These are phyloP conservation scores for Cyrtorhinus lividipennis DNA, from an alignment of 1,140 invertebrate genomes.

Conservation along the genomic window DNA sequence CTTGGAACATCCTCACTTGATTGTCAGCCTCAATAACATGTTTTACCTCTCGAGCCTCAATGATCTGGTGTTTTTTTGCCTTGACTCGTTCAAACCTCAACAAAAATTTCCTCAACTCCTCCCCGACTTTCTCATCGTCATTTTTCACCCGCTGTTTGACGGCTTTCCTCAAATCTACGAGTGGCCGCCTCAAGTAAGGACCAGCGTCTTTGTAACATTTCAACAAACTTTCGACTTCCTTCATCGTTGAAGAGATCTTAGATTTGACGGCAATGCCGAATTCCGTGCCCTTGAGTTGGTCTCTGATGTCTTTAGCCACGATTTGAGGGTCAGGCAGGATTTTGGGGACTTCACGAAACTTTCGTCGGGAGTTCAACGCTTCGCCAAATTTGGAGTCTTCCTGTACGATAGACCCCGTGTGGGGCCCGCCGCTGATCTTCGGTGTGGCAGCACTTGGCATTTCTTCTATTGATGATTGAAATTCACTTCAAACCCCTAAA, in stretches of 20 bases:
- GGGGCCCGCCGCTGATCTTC: background rate
- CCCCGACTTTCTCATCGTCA: background rate
- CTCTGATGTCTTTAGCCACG: background rate
- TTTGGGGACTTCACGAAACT: background rate
- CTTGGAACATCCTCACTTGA: background rate
- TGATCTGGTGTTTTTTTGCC: background rate
- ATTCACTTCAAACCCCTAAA: no score
- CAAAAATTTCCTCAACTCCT: background rate
- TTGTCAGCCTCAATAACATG: background rate
- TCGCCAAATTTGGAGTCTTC: background rate
- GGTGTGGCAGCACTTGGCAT: background rate
- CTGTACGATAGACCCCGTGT: background rate
- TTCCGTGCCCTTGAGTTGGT: background rate
- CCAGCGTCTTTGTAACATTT: background rate
- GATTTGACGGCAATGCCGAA: background rate
- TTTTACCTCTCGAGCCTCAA: background rate
- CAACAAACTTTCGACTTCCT: background rate
- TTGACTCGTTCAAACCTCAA: background rate
- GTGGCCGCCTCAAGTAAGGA: background rate
- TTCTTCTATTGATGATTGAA: background rate
- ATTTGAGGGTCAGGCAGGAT: background rate
- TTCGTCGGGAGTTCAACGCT: background rate
- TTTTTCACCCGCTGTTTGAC: background rate
- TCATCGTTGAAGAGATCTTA: background rate
- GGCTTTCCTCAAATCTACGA: background rate